A percentile compares a stretch with the other conserved stretches of the same genome.
phyloP scores from a whole-genome alignment of 2,113 vertebrate species.

The Pseudorhombus dupliciocellatus region DNA sequence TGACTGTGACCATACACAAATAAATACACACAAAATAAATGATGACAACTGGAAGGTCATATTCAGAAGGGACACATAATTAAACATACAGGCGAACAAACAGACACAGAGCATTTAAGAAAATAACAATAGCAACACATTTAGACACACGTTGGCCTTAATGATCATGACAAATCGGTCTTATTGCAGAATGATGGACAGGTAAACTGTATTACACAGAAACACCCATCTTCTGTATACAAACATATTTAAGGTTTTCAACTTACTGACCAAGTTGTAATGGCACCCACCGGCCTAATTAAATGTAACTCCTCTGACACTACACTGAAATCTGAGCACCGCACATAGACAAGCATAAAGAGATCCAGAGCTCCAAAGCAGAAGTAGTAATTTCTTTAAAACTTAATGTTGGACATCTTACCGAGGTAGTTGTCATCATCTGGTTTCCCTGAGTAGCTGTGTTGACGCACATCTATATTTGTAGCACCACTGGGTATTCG shows the following conservation, averaged over 20 bases:
- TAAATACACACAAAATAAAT: conserved; percentile 8
- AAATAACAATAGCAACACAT: conserved; percentile 14
- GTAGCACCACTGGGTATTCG: conserved; percentile 97
- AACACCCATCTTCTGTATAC: background rate
- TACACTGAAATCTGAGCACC: conserved; percentile 2
- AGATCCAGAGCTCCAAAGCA: background rate
- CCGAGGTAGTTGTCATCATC: conserved; percentile 99
- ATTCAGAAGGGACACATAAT: background rate
- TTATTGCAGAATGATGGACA: conserved; percentile 11
- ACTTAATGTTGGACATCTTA: conserved; percentile 75
- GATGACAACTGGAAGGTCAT: conserved; percentile 2
- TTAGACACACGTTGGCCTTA: conserved; percentile 19
- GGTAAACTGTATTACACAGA: conserved; percentile 2
- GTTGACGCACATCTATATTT: conserved; percentile 96
- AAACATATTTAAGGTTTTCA: conserved; percentile 13
- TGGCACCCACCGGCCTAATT: conserved; percentile 32
- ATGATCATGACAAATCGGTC: conserved; percentile 31
- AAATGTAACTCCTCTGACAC: conserved; percentile 20
- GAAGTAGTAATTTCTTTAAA: background rate
- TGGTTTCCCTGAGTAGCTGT: conserved; percentile 97
- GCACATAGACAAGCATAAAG: conserved; percentile 1
- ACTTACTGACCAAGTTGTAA: conserved; percentile 33
- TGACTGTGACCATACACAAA: conserved; percentile 27
- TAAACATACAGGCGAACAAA: background rate
- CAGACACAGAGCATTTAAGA: background rate